Evolutionary conservation across 2,113 vertebrate species (phyloP), one percentile per base, ranked within the genome.

Genomic region (Willisornis vidua): DNA sequence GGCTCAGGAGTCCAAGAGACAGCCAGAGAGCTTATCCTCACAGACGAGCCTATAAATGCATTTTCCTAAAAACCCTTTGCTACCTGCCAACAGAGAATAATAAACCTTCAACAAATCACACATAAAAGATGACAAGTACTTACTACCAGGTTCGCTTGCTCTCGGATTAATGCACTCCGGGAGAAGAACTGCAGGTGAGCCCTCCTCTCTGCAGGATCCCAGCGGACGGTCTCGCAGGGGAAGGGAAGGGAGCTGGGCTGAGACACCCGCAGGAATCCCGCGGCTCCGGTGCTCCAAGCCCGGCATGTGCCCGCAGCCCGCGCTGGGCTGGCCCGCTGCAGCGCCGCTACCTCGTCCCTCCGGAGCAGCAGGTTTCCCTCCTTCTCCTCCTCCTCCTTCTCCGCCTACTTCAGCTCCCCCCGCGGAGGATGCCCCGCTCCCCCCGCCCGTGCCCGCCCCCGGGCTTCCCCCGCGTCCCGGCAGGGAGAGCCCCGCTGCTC

Each of bases 331-430:
- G 7, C 90, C 61, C 61, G 1, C 93, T 55, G 76, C 80, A 11
- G 49, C 74, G 45, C 63, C 57, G 48, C 90, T 55, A 7, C 55
- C 90, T 39, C 93, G 77, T 26, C 86, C 58, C 93, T 73, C 67
- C 29, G 20, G 75, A 83, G 91, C 1, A 39, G 91, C 96, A 92
- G 96, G 89, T 90, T 87, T 49, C 79, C 83, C 93, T 89, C 63
- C 87, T 93, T 10, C 91, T 39, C 92, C 95, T 93, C 94, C 95
- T 93, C 87, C 94, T 93, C 70, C 93, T 95, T 68, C 96, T n/a
- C 93, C 96, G 85, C 93, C 94, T 87, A 29, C 96, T 94, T 81
- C 85, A 18, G 85, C 74, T 51, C 88, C 88, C 55, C 48, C 83
- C 46, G 55, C 55, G 19, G 52, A 85, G 90, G 93, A 75, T 94